Evolutionary conservation across 2,888 invertebrate species (phyloP).

Genomic region (Arge pagana): DNA sequence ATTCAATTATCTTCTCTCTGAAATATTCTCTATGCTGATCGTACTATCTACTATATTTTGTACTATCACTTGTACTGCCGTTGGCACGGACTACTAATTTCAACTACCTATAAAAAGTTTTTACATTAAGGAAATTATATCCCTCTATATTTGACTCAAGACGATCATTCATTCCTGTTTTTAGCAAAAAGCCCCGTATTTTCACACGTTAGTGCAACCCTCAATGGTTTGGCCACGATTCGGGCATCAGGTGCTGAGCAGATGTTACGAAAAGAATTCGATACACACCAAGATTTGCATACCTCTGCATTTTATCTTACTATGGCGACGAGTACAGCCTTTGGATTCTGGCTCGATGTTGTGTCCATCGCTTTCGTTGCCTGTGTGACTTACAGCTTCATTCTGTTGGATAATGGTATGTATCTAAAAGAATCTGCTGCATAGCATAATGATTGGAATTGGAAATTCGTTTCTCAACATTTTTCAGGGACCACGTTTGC

Average conservation of each 20-base stretch:
- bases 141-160: too few relatives aligned
- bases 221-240: slow-evolving; percentile 86
- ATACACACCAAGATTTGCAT: slow-evolving; percentile 71
- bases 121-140: too few relatives aligned
- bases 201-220: slow-evolving; percentile 84
- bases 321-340: slow-evolving; percentile 65
- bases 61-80: slow-evolving; percentile 3
- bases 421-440: slow-evolving; percentile 14
- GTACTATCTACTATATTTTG: too few relatives aligned
- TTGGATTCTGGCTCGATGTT: slow-evolving; percentile 69
- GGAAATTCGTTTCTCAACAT: neutral
- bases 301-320: slow-evolving; percentile 68
- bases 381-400: slow-evolving; percentile 68
- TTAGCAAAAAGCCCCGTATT: slow-evolving; percentile 80
- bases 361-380: slow-evolving; percentile 68
- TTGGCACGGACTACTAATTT: neutral
- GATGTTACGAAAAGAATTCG: slow-evolving; percentile 76
- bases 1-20: too few relatives aligned
- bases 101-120: neutral
- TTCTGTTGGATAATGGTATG: slow-evolving; percentile 65
- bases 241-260: slow-evolving; percentile 76
- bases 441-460: neutral
- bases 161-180: too few relatives aligned
- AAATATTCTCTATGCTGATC: too few relatives aligned
- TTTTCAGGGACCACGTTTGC: slow-evolving; percentile 62